A percentile compares a stretch with the other conserved stretches of the same genome.
Conservation (phyloP, 2,797 vertebrate species). For the Synaphobranchus kaupii region DNA sequence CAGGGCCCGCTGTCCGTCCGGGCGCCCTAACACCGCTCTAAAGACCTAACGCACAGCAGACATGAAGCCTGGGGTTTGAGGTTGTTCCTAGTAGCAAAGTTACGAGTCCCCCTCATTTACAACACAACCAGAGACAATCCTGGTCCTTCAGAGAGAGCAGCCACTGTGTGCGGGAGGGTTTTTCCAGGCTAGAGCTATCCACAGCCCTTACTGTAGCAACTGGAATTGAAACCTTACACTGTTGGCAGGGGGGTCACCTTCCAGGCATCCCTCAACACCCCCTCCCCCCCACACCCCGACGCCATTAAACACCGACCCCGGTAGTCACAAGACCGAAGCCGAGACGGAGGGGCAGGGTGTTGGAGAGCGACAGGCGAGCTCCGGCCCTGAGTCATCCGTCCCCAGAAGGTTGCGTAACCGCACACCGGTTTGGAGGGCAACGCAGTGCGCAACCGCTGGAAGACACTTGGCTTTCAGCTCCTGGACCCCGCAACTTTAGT, state of each 20-base stretch:
- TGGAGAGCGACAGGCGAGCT: constrained; percentile 7
- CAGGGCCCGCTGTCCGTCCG: background rate
- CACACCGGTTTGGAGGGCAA: constrained; percentile 39
- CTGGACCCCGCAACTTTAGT: too few species aligned
- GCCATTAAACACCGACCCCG: constrained; percentile 38
- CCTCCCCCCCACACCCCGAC: constrained; percentile 30
- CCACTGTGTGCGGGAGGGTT: background rate
- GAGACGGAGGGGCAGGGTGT: constrained; percentile 16
- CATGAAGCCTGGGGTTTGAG: constrained; percentile 54
- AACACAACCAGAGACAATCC: constrained; percentile 42
- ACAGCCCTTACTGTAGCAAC: constrained; percentile 48
- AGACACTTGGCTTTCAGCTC: constrained; percentile 32
- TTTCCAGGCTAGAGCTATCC: constrained; percentile 18
- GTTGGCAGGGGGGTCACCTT: constrained; percentile 72
- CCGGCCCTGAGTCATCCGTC: constrained; percentile 10
- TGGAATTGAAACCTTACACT: constrained; percentile 67
- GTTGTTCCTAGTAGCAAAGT: constrained; percentile 54
- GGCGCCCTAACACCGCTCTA: background rate
- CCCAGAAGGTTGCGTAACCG: constrained; percentile 47
- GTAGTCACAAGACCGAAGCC: constrained; percentile 61
- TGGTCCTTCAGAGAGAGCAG: constrained; percentile 24
- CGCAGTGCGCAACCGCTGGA: background rate
- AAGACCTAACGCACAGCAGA: constrained; percentile 41
- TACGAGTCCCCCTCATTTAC: constrained; percentile 47
- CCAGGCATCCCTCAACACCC: constrained; percentile 51